These are phyloP conservation scores for Bombus soroeensis DNA, from an alignment of 1,140 invertebrate genomes.

Conservation along the genomic window DNA sequence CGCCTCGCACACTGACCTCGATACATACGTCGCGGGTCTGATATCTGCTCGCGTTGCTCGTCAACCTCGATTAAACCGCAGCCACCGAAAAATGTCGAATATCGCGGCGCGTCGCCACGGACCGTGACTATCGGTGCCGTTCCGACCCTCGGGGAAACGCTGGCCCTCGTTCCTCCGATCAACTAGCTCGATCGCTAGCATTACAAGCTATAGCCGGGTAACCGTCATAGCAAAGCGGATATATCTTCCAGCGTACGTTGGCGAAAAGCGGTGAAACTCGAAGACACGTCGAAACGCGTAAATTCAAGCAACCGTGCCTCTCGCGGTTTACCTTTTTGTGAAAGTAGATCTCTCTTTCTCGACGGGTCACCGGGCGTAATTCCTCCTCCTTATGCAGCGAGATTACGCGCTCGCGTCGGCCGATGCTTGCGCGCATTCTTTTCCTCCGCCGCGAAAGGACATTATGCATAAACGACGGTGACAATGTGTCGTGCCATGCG, in stretches of 20 bases:
- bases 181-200: not conserved
- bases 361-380: constrained; percentile 35
- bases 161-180: not conserved
- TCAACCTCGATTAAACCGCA: constrained; percentile 27
- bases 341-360: constrained; percentile 47
- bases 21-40: not conserved
- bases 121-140: constrained; percentile 32
- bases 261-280: constrained; percentile 52
- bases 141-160: not conserved
- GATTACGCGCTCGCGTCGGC: constrained; percentile 8
- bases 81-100: constrained; percentile 12
- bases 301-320: constrained; percentile 33
- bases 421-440: constrained; percentile 12
- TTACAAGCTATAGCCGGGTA: not conserved
- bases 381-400: constrained; percentile 43
- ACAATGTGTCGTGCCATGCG: not conserved
- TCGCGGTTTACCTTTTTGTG: constrained; percentile 53
- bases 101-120: not conserved
- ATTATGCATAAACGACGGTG: constrained; percentile 25
- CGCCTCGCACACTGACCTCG: constrained; percentile 23
- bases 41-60: not conserved
- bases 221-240: not conserved
- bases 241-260: not conserved
- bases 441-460: constrained; percentile 18
- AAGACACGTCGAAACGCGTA: constrained; percentile 39